These are phyloP conservation scores for Scalopus aquaticus DNA, from an alignment of 2,113 vertebrate species.

Conservation along the genomic window DNA sequence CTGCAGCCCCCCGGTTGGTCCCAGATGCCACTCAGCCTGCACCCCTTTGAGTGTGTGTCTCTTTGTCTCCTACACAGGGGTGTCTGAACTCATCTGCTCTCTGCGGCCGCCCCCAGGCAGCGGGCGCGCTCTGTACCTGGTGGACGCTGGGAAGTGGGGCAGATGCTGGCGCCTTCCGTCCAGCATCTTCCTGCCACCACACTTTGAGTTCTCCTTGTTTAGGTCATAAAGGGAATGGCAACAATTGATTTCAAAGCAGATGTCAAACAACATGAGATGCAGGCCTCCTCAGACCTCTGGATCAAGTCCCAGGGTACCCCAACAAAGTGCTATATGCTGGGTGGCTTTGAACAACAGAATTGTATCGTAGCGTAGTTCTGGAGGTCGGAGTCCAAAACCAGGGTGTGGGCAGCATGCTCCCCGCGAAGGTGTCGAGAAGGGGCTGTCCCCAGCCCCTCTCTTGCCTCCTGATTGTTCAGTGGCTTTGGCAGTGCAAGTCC, in stretches of 20 bases:
- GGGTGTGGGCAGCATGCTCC: not conserved
- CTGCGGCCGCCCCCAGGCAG: not conserved
- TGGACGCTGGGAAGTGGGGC: not conserved
- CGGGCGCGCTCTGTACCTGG: not conserved
- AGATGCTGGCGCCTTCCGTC: not conserved
- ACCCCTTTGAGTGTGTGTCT: not conserved
- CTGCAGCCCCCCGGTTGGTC: not conserved
- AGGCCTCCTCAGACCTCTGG: not conserved
- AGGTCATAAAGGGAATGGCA: not conserved
- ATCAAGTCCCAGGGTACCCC: not conserved
- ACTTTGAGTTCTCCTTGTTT: not conserved
- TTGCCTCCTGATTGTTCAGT: not conserved
- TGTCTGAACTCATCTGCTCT: not conserved
- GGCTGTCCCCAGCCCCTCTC: not conserved
- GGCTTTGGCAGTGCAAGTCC: not conserved
- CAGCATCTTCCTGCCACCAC: not conserved
- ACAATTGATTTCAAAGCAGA: not conserved
- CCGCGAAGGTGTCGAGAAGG: not conserved
- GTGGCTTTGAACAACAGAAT: not conserved
- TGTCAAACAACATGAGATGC: not conserved
- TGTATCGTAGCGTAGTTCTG: not conserved
- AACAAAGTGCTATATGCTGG: not conserved
- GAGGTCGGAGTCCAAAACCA: not conserved
- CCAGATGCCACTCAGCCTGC: accelerated
- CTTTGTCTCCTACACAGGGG: not conserved